Percentiles rank a stretch among this genome's conserved stretches.
Evolutionary conservation across 2,113 vertebrate genomes (phyloP).

Genomic region (Urocolius indicus): DNA sequence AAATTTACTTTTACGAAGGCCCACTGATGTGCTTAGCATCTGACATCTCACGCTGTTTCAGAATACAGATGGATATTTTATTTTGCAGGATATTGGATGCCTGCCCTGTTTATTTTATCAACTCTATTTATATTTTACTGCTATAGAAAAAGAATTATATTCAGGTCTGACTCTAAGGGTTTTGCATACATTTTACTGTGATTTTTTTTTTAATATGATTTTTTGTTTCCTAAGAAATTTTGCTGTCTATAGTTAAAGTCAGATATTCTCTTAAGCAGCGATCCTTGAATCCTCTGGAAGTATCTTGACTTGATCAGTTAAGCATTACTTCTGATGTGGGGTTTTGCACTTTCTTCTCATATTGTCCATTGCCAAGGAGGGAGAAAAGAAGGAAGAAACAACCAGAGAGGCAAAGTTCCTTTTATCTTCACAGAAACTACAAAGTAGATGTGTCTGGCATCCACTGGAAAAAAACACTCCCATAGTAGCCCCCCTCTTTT

Average conservation of each 20-base stretch:
- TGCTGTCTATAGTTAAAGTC: neutral
- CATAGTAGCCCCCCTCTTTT: neutral
- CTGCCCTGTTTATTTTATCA: constrained; percentile 26
- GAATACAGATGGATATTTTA: constrained; percentile 46
- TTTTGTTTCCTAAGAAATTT: neutral
- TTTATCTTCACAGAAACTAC: neutral
- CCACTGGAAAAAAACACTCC: neutral
- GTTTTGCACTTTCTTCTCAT: neutral
- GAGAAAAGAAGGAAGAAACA: neutral
- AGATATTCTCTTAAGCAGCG: neutral
- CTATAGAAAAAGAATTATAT: neutral
- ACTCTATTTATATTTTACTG: constrained; percentile 1
- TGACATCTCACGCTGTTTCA: constrained; percentile 64
- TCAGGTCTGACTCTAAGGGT: neutral
- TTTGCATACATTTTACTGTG: neutral
- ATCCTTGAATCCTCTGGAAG: neutral
- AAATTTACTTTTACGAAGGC: constrained; percentile 70
- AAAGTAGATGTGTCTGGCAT: neutral
- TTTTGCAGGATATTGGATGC: constrained; percentile 34
- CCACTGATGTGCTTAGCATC: constrained; percentile 38
- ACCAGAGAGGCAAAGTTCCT: neutral
- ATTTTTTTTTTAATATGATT: neutral
- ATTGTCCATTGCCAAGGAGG: neutral
- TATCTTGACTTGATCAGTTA: neutral
- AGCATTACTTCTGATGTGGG: neutral